Percentiles rank a stretch among this genome's conserved stretches.
These are phyloP conservation scores for Eumaeus atala DNA, from an alignment of 1,140 invertebrate species.

Conservation along the genomic window DNA sequence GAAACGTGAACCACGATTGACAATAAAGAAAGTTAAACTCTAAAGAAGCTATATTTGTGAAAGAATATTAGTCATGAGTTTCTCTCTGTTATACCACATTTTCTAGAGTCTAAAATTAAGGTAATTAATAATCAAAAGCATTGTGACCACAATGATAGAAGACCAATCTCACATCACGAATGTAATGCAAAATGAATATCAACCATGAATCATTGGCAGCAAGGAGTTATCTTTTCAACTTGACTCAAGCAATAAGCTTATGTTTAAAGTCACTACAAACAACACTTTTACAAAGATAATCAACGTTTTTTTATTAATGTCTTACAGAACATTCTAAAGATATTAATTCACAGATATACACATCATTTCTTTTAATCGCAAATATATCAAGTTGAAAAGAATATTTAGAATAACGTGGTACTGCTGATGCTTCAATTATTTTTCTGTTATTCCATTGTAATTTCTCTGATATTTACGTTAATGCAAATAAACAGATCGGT, in stretches of 20 bases:
- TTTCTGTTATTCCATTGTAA: slow-evolving; percentile 21
- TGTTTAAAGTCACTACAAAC: not conserved
- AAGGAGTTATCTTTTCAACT: slow-evolving; percentile 57
- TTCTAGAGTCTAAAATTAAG: too few relatives aligned
- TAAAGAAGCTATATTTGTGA: too few relatives aligned
- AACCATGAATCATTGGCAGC: slow-evolving; percentile 47
- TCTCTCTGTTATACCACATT: too few relatives aligned
- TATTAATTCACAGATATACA: not conserved
- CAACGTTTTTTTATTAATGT: not conserved
- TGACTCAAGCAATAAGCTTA: slow-evolving; percentile 26
- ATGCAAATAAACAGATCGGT: slow-evolving; percentile 6
- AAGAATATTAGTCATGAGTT: too few relatives aligned
- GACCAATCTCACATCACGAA: not conserved
- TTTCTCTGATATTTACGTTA: slow-evolving; percentile 7
- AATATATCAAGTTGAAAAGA: slow-evolving; percentile 47
- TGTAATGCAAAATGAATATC: too few relatives aligned
- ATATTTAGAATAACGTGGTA: slow-evolving; percentile 24
- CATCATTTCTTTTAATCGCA: slow-evolving; percentile 26
- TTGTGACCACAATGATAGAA: not conserved
- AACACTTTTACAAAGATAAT: not conserved
- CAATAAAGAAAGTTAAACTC: too few relatives aligned
- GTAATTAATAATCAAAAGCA: too few relatives aligned
- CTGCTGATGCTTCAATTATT: slow-evolving; percentile 21
- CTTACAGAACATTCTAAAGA: too few relatives aligned
- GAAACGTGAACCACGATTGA: too few relatives aligned